phyloP scores from a whole-genome alignment of 2,888 invertebrate genomes.

The Pardosa pseudoannulata region DNA sequence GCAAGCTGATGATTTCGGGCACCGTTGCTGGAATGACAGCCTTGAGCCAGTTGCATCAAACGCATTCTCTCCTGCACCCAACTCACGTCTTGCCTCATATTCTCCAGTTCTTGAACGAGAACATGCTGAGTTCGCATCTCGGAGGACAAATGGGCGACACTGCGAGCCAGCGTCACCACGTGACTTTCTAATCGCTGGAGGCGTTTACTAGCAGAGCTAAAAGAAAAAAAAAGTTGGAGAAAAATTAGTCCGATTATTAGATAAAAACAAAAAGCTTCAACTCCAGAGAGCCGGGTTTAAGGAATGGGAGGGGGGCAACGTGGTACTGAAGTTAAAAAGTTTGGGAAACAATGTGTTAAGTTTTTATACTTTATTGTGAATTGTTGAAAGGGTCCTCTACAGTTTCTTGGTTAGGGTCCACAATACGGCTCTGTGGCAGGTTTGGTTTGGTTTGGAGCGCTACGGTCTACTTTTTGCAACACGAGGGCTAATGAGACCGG shows the following conservation, averaged over 20 bases:
- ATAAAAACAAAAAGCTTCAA: not conserved
- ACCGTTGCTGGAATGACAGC: conserved; percentile 51
- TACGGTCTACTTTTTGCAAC: too few species aligned
- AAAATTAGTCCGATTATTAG: not conserved
- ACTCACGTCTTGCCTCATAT: conserved; percentile 88
- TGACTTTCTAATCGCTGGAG: conserved; percentile 93
- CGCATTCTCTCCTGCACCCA: conserved; percentile 82
- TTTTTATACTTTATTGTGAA: too few species aligned
- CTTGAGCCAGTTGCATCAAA: conserved; percentile 69
- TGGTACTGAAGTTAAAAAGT: too few species aligned
- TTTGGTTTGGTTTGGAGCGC: too few species aligned
- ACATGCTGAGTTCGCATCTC: conserved; percentile 93
- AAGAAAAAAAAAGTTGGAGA: not conserved
- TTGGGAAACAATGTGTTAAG: too few species aligned
- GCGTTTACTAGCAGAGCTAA: conserved; percentile 84
- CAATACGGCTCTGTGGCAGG: too few species aligned
- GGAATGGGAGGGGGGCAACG: too few species aligned
- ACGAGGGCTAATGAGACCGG: too few species aligned
- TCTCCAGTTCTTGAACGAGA: conserved; percentile 86
- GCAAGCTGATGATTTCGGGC: conserved; percentile 45
- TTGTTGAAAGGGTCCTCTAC: too few species aligned
- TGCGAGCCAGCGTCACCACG: conserved; percentile 91
- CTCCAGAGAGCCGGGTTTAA: too few species aligned
- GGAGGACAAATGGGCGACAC: conserved; percentile 92
- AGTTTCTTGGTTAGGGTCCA: too few species aligned